Evolutionary conservation across 2,797 vertebrate species (phyloP).

Genomic region (Myotis daubentonii): DNA sequence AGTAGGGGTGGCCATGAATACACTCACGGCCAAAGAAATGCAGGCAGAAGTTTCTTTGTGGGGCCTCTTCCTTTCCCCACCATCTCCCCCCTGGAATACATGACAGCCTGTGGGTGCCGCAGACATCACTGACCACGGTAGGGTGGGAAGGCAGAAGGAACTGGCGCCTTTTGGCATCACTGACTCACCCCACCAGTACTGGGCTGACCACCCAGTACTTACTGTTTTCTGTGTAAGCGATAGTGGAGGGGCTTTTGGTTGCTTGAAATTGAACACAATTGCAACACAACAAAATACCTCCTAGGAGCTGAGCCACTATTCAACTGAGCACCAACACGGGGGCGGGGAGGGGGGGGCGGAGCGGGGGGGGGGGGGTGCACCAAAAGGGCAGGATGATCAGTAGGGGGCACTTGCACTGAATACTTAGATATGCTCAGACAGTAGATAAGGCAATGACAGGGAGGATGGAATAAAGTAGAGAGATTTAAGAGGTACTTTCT

Average conservation of each 20-base stretch:
- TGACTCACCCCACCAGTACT: background rate
- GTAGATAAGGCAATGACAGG: background rate
- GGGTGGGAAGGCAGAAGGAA: background rate
- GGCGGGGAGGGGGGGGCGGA: background rate
- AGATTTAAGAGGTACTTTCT: background rate
- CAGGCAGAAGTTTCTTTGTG: background rate
- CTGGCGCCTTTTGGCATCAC: accelerated
- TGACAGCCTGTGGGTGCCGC: too few species aligned
- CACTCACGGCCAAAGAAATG: background rate
- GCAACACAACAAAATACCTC: background rate
- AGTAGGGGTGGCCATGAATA: background rate
- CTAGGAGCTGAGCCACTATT: background rate
- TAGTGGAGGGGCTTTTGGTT: background rate
- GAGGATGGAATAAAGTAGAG: background rate
- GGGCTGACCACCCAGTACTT: background rate
- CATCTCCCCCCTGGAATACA: background rate
- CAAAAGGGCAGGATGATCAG: background rate
- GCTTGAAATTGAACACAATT: background rate
- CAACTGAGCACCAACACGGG: background rate
- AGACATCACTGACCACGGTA: background rate
- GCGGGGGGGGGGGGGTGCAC: background rate
- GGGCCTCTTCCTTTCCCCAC: background rate
- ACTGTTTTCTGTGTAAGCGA: background rate
- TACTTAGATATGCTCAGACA: background rate
- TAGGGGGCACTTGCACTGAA: background rate